A percentile compares a stretch with the other conserved stretches of the same genome.
Evolutionary conservation across 2,797 vertebrate species (phyloP).

Genomic region (Erpetoichthys calabaricus): DNA sequence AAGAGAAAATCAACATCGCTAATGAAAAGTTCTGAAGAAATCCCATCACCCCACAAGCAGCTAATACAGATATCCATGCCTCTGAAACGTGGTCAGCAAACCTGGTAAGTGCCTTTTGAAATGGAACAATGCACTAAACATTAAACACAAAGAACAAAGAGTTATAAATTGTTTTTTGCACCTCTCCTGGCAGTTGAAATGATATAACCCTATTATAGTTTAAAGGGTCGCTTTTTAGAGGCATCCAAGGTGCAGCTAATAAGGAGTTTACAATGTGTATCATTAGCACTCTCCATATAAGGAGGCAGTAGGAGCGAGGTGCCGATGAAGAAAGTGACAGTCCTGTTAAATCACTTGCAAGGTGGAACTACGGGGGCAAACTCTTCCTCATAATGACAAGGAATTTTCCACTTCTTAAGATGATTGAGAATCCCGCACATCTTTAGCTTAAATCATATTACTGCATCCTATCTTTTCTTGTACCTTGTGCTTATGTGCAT

Average conservation of each 20-base stretch:
- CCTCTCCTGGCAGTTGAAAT: constrained; percentile 58
- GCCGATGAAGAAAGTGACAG: constrained; percentile 53
- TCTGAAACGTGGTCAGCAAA: constrained; percentile 23
- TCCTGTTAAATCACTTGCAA: constrained; percentile 46
- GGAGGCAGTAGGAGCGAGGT: constrained; percentile 56
- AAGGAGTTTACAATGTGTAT: constrained; percentile 71
- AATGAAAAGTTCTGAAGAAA: constrained; percentile 13
- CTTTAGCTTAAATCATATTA: too few species aligned
- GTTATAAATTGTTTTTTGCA: constrained; percentile 35
- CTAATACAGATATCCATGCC: constrained; percentile 22
- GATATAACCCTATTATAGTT: constrained; percentile 64
- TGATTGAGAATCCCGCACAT: too few species aligned
- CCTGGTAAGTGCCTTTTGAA: constrained; percentile 34
- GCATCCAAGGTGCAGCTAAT: constrained; percentile 61
- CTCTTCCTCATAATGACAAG: constrained; percentile 62
- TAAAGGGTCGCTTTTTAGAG: constrained; percentile 40
- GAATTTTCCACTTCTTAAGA: constrained; percentile 21
- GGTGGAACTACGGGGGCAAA: constrained; percentile 47
- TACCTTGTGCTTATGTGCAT: constrained; percentile 25
- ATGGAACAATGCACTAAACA: constrained; percentile 27
- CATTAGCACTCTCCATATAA: constrained; percentile 74
- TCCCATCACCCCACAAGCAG: constrained; percentile 16
- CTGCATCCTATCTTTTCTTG: neutral
- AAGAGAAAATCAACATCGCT: neutral
- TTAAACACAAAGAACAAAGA: constrained; percentile 25